Evolutionary conservation across 1,140 invertebrate species (phyloP).

Genomic region (Cephus cinctus): DNA sequence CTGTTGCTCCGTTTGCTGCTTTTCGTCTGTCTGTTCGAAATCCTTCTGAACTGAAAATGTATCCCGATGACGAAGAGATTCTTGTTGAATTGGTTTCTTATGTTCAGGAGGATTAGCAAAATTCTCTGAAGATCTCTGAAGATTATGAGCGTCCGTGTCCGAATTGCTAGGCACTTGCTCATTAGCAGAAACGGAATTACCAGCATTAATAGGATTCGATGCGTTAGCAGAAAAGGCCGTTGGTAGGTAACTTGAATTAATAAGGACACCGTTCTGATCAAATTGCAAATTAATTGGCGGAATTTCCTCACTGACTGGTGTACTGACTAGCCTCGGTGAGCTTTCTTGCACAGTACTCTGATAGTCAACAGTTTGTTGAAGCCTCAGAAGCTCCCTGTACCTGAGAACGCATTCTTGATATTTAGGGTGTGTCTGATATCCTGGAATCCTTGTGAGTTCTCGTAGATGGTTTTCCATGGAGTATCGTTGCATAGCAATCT

Average conservation of each 20-base stretch:
- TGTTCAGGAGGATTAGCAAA: not conserved
- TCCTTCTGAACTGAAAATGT: not conserved
- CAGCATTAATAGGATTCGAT: not conserved
- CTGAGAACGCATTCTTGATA: conserved; percentile 48
- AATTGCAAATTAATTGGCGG: conserved; percentile 52
- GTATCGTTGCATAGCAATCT: conserved; percentile 44
- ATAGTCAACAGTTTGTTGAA: conserved; percentile 45
- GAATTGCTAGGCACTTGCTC: not conserved
- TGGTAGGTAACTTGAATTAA: conserved; percentile 43
- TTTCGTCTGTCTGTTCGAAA: not conserved
- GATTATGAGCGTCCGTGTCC: not conserved
- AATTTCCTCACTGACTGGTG: conserved; percentile 21
- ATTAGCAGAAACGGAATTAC: not conserved
- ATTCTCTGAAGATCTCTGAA: no score
- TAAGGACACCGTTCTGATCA: conserved; percentile 50
- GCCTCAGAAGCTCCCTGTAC: conserved; percentile 42
- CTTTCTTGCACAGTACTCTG: conserved; percentile 41
- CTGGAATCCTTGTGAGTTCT: conserved; percentile 42
- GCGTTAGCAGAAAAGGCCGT: not conserved
- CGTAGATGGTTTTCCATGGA: conserved; percentile 45
- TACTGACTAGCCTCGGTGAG: conserved; percentile 18
- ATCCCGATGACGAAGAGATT: conserved; percentile 5
- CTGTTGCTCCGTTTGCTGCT: no score
- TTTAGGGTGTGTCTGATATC: conserved; percentile 46
- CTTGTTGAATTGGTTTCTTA: conserved; percentile 5